Base-by-base conservation (phyloP, 2,113 vertebrate genomes). In the Alligator sinensis region DNA sequence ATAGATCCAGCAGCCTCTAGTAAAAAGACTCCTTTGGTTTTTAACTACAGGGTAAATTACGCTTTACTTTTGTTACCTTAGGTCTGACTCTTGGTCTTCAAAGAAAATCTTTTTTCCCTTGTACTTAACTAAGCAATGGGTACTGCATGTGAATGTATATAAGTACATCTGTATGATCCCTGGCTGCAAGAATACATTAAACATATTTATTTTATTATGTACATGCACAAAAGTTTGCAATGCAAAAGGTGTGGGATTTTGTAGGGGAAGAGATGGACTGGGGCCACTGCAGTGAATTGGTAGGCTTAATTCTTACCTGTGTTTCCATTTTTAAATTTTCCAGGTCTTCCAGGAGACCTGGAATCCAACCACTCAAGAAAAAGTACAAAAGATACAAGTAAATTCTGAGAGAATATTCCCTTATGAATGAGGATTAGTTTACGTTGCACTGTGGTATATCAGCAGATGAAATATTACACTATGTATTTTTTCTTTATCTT, bases 31-130 rank as follows among this genome's bases (percentile, higher is more conserved):
- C 84, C 96, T 95, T 91, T 81, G 91, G 96, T 96, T 97, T 97
- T 96, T 96, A 96, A 97, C 96, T 94, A 96, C 93, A 96, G 93
- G 95, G 91, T 90, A 96, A 97, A 97, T 96, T 88, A 90, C 19
- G 0, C 94, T 95, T 94, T 85, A 89, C 90, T 94, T 95, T 86
- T 92, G 95, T 93, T 92, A 85, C 91, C 93, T 75, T 87, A 72
- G 90, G 92, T 95, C 93, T 94, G 89, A 78, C 95, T 92, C 93
- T 91, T 90, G 85, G 95, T 96, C 87, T 95, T 95, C 95, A 95
- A 95, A 93, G 89, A 85, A 94, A 89, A 82, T 84, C 77, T 63
- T 86, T 59, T 81, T 82, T 3, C 57, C 18, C 8, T 60, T 85
- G 63, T 86, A 78, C 78, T 89, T 85, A 79, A 55, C 82, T 58